Conservation (phyloP, 2,113 vertebrate species). For the Tupaia tana region DNA sequence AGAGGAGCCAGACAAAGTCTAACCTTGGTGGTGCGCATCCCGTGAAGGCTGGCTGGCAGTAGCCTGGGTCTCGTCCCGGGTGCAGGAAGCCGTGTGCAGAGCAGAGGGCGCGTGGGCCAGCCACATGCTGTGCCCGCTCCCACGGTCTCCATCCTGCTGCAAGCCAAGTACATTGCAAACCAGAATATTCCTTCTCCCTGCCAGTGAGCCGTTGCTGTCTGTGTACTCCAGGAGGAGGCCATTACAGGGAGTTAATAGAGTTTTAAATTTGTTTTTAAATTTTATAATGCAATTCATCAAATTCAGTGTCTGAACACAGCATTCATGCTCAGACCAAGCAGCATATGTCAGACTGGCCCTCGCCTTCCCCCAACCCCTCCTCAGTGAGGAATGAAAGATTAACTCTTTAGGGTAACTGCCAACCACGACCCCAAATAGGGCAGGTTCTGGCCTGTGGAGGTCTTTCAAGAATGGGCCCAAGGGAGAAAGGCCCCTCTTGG, state of each 20-base stretch:
- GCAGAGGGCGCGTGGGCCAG: neutral
- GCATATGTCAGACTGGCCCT: neutral
- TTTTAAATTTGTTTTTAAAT: slow-evolving; percentile 78
- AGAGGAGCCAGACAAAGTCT: neutral
- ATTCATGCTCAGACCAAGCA: neutral
- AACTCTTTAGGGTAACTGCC: neutral
- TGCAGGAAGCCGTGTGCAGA: neutral
- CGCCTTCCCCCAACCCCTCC: neutral
- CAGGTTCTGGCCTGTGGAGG: neutral
- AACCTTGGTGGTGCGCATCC: rapidly evolving
- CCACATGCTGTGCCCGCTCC: rapidly evolving
- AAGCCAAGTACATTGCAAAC: neutral
- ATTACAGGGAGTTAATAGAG: slow-evolving; percentile 67
- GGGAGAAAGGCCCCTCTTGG: neutral
- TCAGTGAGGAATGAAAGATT: neutral
- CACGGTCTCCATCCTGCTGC: neutral
- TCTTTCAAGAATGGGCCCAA: neutral
- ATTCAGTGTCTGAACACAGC: slow-evolving; percentile 56
- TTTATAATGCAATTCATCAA: slow-evolving; percentile 75
- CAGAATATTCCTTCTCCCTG: neutral
- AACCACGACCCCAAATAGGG: neutral
- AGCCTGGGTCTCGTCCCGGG: neutral
- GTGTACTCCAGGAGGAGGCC: slow-evolving; percentile 51
- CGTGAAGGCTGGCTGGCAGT: rapidly evolving
- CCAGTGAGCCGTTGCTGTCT: slow-evolving; percentile 20